Percentiles rank a stretch among this genome's conserved stretches.
phyloP scores from a whole-genome alignment of 2,113 vertebrate species.

The Himantopus leucocephalus region DNA sequence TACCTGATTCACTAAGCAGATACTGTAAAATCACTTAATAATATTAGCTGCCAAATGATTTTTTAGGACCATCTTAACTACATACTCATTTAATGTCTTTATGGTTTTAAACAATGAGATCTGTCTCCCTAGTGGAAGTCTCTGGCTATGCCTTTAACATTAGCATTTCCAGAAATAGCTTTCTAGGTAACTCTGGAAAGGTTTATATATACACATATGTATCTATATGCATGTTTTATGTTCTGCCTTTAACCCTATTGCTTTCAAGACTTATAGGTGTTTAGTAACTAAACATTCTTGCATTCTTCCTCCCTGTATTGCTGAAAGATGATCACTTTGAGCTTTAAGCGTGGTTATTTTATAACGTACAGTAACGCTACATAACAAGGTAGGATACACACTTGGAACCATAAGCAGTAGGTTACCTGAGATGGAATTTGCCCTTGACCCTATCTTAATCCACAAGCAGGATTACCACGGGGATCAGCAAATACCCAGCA shows the following conservation, averaged over 20 bases:
- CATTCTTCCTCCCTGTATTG: not conserved
- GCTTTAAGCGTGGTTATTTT: not conserved
- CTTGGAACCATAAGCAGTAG: not conserved
- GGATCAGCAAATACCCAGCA: not conserved
- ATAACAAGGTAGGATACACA: not conserved
- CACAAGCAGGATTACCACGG: not conserved
- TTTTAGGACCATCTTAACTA: not conserved
- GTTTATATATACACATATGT: not conserved
- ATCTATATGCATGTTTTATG: not conserved
- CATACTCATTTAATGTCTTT: not conserved
- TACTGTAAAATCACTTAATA: not conserved
- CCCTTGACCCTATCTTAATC: not conserved
- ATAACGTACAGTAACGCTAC: not conserved
- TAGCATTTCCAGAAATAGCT: not conserved
- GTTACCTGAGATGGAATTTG: not conserved
- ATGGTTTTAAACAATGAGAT: not conserved
- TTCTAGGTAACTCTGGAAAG: not conserved
- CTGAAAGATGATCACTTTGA: not conserved
- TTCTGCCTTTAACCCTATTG: not conserved
- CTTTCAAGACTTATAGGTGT: not conserved
- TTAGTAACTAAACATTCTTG: not conserved
- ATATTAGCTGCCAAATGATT: not conserved
- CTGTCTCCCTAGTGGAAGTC: not conserved
- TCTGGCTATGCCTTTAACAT: not conserved
- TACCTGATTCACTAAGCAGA: not conserved